Evolutionary conservation across 2,888 invertebrate species (phyloP).

Genomic region (Cremastinae sp.): DNA sequence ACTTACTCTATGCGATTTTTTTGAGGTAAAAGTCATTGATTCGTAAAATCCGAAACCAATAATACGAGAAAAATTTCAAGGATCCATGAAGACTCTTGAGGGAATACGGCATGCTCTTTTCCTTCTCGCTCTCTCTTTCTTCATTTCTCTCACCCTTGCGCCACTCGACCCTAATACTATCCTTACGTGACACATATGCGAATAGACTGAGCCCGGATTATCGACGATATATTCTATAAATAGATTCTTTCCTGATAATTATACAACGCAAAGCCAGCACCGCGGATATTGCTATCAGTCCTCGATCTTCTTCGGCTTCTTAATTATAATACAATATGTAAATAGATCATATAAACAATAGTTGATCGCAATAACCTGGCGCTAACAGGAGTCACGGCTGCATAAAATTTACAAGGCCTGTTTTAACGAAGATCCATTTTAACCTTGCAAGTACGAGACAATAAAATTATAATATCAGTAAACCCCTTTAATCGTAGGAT

Average conservation of each 20-base stretch:
- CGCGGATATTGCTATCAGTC: slow-evolving; percentile 39
- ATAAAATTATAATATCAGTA: not conserved
- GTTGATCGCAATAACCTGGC: too few species aligned
- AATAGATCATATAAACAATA: not conserved
- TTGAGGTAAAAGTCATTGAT: not conserved
- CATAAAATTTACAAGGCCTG: not conserved
- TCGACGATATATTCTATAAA: slow-evolving; percentile 53
- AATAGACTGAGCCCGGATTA: slow-evolving; percentile 34
- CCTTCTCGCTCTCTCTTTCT: not conserved
- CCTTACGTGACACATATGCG: slow-evolving; percentile 15
- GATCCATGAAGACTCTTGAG: slow-evolving; percentile 15
- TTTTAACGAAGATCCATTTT: not conserved
- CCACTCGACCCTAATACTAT: slow-evolving; percentile 56
- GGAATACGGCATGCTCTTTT: slow-evolving; percentile 21
- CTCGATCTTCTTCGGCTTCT: slow-evolving; percentile 21
- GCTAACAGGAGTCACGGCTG: not conserved
- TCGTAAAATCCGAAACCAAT: slow-evolving; percentile 22
- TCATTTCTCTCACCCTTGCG: slow-evolving; percentile 7
- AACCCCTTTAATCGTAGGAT: too few species aligned
- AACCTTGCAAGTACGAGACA: not conserved
- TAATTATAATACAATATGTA: slow-evolving; percentile 22
- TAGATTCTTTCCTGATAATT: slow-evolving; percentile 46
- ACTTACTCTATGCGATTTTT: too few species aligned
- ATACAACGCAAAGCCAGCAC: slow-evolving; percentile 35
- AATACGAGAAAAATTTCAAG: slow-evolving; percentile 11